Evolutionary conservation across 2,113 vertebrate species (phyloP).

Genomic region (Thryonomys swinderianus): DNA sequence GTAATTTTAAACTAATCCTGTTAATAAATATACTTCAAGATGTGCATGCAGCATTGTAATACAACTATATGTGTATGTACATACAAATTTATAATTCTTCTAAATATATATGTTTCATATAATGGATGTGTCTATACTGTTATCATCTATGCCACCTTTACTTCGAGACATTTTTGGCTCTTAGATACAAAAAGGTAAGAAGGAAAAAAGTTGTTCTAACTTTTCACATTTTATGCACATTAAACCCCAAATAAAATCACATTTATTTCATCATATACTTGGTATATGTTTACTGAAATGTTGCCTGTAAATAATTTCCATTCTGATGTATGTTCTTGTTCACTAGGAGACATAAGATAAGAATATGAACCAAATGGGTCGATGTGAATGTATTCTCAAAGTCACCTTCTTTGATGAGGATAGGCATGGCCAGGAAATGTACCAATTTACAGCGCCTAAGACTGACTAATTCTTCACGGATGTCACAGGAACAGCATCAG

Average conservation of each 20-base stretch:
- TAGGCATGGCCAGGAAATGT: background rate
- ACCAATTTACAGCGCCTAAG: background rate
- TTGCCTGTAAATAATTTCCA: constrained; percentile 55
- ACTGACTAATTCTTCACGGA: constrained; percentile 39
- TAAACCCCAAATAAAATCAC: constrained; percentile 58
- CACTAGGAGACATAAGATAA: constrained; percentile 12
- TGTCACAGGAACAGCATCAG: constrained; percentile 6
- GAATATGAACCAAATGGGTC: background rate
- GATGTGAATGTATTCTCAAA: background rate
- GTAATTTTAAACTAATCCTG: background rate
- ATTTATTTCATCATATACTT: constrained; percentile 2
- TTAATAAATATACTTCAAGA: background rate
- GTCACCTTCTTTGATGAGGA: background rate
- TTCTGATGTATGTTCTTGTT: background rate
- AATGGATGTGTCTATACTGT: background rate
- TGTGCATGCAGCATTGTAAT: background rate
- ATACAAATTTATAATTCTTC: background rate
- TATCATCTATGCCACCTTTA: background rate
- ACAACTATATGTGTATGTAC: background rate
- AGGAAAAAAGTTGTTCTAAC: constrained; percentile 51
- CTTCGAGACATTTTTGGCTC: background rate
- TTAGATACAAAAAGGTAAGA: constrained; percentile 58
- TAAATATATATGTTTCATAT: background rate
- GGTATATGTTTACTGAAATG: constrained; percentile 55
- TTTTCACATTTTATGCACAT: constrained; percentile 50